phyloP scores from a whole-genome alignment of 2,113 vertebrate species.

The Syrrhaptes paradoxus region DNA sequence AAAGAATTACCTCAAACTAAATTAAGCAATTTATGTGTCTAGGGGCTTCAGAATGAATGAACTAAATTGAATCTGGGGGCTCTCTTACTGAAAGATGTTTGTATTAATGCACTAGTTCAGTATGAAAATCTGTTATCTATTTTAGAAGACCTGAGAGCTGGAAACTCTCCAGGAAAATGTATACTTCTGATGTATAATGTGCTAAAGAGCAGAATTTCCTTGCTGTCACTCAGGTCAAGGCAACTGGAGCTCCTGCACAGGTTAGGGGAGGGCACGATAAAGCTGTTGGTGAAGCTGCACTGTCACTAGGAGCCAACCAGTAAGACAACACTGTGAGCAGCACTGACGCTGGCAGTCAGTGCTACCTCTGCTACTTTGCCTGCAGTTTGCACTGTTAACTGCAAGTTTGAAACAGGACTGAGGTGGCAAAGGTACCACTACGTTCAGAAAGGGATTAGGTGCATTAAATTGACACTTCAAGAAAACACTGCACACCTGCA shows the following conservation, averaged over 20 bases:
- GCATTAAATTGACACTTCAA: background rate
- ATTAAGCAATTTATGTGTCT: background rate
- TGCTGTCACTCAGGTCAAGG: background rate
- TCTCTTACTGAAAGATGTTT: background rate
- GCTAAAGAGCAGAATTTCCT: background rate
- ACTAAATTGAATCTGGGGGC: background rate
- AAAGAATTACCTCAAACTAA: background rate
- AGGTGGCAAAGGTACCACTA: background rate
- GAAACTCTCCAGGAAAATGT: background rate
- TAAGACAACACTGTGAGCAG: background rate
- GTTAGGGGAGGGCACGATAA: background rate
- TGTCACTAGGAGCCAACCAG: rapidly evolving
- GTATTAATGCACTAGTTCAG: background rate
- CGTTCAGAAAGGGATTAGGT: background rate
- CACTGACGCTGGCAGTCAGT: background rate
- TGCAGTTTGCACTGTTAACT: background rate
- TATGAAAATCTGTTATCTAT: background rate
- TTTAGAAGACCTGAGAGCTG: background rate
- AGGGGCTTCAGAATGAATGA: background rate
- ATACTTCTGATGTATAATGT: background rate
- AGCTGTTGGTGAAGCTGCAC: background rate
- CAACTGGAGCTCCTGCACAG: background rate
- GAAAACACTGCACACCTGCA: background rate
- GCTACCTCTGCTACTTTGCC: background rate
- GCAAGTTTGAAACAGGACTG: background rate